Evolutionary conservation across 2,113 vertebrate species (phyloP).

Genomic region (Eclectus roratus): DNA sequence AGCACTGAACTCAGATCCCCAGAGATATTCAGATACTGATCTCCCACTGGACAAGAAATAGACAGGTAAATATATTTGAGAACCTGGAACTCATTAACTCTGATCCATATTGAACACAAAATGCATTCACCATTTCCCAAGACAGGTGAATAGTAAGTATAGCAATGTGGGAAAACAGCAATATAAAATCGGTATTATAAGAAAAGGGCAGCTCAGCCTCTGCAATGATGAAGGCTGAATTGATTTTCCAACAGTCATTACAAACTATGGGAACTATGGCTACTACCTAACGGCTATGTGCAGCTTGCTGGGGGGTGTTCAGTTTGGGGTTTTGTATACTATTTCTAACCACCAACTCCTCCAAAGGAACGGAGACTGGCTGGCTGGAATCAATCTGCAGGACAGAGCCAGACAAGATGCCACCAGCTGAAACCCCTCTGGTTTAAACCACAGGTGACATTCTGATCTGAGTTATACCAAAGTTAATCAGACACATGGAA

Average conservation of each 20-base stretch:
- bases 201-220: background rate
- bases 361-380: background rate
- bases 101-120: background rate
- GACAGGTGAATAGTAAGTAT: background rate
- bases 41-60: background rate
- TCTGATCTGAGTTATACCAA: background rate
- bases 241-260: background rate
- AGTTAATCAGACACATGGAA: background rate
- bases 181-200: background rate
- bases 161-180: background rate
- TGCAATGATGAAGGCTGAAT: background rate
- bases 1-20: background rate
- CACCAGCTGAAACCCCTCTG: background rate
- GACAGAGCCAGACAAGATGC: background rate
- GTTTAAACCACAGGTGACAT: background rate
- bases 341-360: background rate
- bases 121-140: background rate
- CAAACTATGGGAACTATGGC: background rate
- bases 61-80: conserved; percentile 6
- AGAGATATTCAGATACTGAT: background rate
- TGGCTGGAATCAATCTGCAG: background rate
- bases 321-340: background rate
- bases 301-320: background rate
- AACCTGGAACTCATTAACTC: background rate
- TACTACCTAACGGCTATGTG: background rate